A percentile compares a stretch with the other conserved stretches of the same genome.
Conservation (phyloP, 2,797 vertebrate species). For the Esox lucius region DNA sequence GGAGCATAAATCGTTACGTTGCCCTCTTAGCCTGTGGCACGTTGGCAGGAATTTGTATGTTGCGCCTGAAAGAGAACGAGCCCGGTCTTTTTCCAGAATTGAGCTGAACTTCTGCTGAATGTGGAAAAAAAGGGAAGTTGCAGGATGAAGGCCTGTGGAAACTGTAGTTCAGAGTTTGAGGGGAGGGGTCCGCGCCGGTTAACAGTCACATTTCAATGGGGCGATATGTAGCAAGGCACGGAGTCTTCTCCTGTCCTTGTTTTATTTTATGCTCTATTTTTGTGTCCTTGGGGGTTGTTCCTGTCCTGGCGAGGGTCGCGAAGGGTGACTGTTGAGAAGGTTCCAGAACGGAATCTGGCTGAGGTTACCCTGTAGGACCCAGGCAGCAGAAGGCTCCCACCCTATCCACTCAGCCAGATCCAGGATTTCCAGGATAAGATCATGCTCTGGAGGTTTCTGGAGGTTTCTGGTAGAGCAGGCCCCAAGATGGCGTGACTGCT, state of each 20-base stretch:
- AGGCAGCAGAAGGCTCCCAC: slow-evolving; percentile 6
- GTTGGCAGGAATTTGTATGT: slow-evolving; percentile 52
- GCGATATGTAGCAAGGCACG: slow-evolving; percentile 17
- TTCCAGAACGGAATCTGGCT: slow-evolving; percentile 23
- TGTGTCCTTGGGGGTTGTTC: slow-evolving; percentile 42
- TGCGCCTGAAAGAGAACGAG: slow-evolving; percentile 44
- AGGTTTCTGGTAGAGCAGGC: not conserved
- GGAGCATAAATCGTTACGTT: slow-evolving; percentile 54
- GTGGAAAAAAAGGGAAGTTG: slow-evolving; percentile 50
- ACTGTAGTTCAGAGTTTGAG: slow-evolving; percentile 30
- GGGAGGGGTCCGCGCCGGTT: slow-evolving; percentile 26
- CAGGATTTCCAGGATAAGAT: slow-evolving; percentile 26
- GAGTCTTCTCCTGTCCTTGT: not conserved
- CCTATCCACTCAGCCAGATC: slow-evolving; percentile 16
- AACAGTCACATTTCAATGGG: not conserved
- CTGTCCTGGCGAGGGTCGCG: not conserved
- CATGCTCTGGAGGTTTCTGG: slow-evolving; percentile 12
- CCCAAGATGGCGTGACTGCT: slow-evolving; percentile 37
- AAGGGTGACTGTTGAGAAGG: slow-evolving; percentile 10
- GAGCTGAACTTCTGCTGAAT: slow-evolving; percentile 40
- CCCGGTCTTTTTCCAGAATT: slow-evolving; percentile 33
- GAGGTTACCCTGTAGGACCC: slow-evolving; percentile 7
- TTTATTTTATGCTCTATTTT: not conserved
- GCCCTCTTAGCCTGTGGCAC: slow-evolving; percentile 55
- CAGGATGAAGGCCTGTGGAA: slow-evolving; percentile 32